These are phyloP conservation scores for Marmota flaviventris DNA, from an alignment of 2,113 vertebrate genomes.

Conservation along the genomic window DNA sequence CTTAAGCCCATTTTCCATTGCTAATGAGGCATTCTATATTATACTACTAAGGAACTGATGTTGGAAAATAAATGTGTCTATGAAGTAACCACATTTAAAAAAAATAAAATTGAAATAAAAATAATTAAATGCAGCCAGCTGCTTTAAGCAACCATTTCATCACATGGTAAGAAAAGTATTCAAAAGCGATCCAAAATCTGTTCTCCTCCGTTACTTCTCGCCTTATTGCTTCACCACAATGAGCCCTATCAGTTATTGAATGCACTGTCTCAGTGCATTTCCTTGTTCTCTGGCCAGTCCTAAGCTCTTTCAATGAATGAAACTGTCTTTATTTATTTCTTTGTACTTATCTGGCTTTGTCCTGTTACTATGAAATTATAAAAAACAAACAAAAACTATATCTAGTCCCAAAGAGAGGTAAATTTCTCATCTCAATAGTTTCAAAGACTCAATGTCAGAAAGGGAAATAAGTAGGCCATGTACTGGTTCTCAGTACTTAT, in stretches of 20 bases:
- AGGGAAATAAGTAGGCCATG: neutral
- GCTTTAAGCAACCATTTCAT: conserved; percentile 78
- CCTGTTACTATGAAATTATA: neutral
- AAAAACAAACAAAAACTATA: neutral
- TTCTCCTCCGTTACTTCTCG: conserved; percentile 72
- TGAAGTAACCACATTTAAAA: conserved; percentile 81
- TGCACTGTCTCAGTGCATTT: conserved; percentile 3
- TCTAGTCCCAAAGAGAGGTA: neutral
- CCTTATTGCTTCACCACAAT: conserved; percentile 60
- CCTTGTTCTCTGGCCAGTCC: conserved; percentile 20
- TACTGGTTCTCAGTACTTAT: neutral
- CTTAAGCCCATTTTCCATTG: conserved; percentile 80
- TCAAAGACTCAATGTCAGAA: neutral
- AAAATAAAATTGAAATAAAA: conserved; percentile 83
- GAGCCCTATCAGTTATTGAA: conserved; percentile 29
- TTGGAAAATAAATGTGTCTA: conserved; percentile 82
- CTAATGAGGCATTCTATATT: conserved; percentile 83
- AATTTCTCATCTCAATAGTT: neutral
- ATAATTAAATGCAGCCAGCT: conserved; percentile 81
- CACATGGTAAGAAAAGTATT: conserved; percentile 76
- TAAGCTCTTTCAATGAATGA: neutral
- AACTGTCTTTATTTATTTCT: conserved; percentile 26
- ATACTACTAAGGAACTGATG: conserved; percentile 75
- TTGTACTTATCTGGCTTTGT: conserved; percentile 43
- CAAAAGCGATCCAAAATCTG: conserved; percentile 72